A percentile compares a stretch with the other conserved stretches of the same genome.
Evolutionary conservation across 2,113 vertebrate genomes (phyloP).

Genomic region (Oncorhynchus clarkii): DNA sequence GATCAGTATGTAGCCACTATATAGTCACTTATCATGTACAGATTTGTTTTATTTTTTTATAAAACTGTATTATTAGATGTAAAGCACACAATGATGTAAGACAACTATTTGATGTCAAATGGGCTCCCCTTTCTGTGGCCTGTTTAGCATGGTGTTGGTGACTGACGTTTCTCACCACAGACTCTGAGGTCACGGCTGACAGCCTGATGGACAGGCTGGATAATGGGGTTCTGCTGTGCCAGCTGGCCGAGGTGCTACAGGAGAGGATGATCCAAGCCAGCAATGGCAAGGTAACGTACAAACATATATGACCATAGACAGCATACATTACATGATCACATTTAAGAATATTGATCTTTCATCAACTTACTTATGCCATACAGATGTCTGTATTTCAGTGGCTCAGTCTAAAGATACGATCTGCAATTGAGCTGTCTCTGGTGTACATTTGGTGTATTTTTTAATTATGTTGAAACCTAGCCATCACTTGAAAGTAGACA

Average conservation of each 20-base stretch:
- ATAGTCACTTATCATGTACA: not conserved
- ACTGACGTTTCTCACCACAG: too few species aligned
- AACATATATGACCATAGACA: not conserved
- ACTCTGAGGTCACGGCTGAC: conserved; percentile 50
- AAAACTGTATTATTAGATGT: not conserved
- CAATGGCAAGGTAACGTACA: conserved; percentile 77
- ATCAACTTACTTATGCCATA: not conserved
- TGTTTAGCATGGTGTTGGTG: too few species aligned
- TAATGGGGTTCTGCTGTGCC: conserved; percentile 92
- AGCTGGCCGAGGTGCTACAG: conserved; percentile 88
- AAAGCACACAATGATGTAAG: too few species aligned
- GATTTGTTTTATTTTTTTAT: not conserved
- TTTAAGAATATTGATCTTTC: not conserved
- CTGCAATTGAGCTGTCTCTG: not conserved
- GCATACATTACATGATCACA: too few species aligned
- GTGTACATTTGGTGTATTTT: not conserved
- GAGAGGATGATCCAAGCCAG: conserved; percentile 85
- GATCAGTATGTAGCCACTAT: not conserved
- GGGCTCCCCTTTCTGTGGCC: too few species aligned
- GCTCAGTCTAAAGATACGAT: not conserved
- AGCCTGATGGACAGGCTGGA: conserved; percentile 91
- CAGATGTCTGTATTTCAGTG: not conserved
- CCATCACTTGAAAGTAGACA: not conserved
- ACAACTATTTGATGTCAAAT: too few species aligned
- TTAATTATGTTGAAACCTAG: not conserved